phyloP scores from a whole-genome alignment of 2,113 vertebrate genomes.

The rat (Rattus norvegicus) region GRCr8 NC_086031.1:76989001-76989500 shows the following conservation, averaged over 20 bases:
- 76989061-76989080: not conserved
- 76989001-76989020: not conserved
- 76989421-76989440: not conserved
- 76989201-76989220: not conserved
- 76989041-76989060: not conserved
- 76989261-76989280: not conserved
- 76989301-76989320: not conserved
- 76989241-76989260: not conserved
- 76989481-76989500: not conserved
- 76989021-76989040: too few relatives aligned
- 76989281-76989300: not conserved
- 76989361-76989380: not conserved
- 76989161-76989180: not conserved
- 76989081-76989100: not conserved
- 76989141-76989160: not conserved
- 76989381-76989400: not conserved
- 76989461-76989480: constrained; percentile 11
- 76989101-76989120: not conserved
- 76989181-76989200: not conserved
- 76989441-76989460: not conserved
- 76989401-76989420: not conserved
- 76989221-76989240: not conserved
- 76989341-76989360: too few relatives aligned
- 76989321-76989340: too few relatives aligned
- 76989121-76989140: not conserved